phyloP scores from a whole-genome alignment of 2,888 invertebrate genomes.

The Sarcophaga variegata region DNA sequence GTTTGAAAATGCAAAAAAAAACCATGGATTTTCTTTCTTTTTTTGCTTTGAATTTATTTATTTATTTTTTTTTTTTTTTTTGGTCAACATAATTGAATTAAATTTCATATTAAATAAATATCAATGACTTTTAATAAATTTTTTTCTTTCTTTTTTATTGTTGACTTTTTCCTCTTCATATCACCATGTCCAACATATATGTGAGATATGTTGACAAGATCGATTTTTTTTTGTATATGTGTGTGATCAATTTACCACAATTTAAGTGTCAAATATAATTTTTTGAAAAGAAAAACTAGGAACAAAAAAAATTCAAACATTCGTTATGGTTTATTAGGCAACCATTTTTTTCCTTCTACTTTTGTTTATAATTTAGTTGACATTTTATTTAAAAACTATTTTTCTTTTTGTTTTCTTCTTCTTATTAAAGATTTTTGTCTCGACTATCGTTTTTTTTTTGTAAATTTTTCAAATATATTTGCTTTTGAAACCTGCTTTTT shows the following conservation, averaged over 20 bases:
- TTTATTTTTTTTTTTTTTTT: background rate
- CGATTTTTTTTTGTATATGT: background rate
- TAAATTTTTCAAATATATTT: constrained; percentile 24
- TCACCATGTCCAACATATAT: constrained; percentile 12
- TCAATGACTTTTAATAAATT: constrained; percentile 56
- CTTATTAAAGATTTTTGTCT: constrained; percentile 9
- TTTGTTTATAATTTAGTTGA: constrained; percentile 1
- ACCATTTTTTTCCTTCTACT: background rate
- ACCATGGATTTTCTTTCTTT: background rate
- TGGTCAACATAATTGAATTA: constrained; percentile 17
- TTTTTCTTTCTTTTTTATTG: background rate
- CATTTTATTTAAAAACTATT: constrained; percentile 6
- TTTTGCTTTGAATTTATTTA: constrained; percentile 20
- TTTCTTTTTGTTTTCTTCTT: constrained; percentile 6
- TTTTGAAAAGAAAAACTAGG: background rate
- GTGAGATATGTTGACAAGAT: constrained; percentile 39
- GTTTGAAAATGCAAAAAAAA: too few relatives aligned
- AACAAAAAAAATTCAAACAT: too few relatives aligned
- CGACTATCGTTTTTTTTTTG: constrained; percentile 1
- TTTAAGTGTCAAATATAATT: constrained; percentile 28
- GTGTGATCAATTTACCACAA: background rate
- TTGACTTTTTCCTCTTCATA: background rate
- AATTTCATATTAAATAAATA: constrained; percentile 58
- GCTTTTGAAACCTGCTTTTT: constrained; percentile 27
- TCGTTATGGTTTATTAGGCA: background rate